These are phyloP conservation scores for Aptenodytes patagonicus DNA, from an alignment of 2,113 vertebrate genomes.

Conservation along the genomic window DNA sequence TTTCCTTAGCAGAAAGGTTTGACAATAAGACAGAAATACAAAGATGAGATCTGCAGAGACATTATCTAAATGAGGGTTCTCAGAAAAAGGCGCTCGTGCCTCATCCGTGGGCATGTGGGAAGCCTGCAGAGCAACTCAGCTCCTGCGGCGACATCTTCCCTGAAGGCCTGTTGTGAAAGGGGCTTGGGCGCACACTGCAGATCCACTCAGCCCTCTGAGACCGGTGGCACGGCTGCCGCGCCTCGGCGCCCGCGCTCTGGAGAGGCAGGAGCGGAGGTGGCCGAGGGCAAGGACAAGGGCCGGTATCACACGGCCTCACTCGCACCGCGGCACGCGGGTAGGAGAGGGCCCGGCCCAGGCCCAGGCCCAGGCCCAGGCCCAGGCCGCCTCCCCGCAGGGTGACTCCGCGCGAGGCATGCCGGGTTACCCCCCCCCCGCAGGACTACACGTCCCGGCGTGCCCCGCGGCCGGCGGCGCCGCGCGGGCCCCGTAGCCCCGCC, in stretches of 20 bases:
- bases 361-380: neutral
- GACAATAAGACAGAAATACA: rapidly evolving
- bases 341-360: rapidly evolving
- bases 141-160: neutral
- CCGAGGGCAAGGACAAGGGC: rapidly evolving
- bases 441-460: conserved; percentile 3
- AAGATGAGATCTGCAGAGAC: neutral
- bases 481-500: neutral
- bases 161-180: rapidly evolving
- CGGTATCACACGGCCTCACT: rapidly evolving
- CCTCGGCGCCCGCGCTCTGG: neutral
- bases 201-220: rapidly evolving
- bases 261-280: too few species aligned
- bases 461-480: neutral
- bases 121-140: too few species aligned
- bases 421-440: neutral
- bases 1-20: neutral
- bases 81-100: too few species aligned
- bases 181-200: rapidly evolving
- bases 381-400: rapidly evolving
- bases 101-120: rapidly evolving
- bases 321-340: rapidly evolving
- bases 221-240: neutral
- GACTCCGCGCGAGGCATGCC: neutral
- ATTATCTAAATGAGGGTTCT: neutral